Percentiles rank a stretch among this genome's conserved stretches.
Conservation (phyloP, 2,888 invertebrate species). For the Phasia obesa region DNA sequence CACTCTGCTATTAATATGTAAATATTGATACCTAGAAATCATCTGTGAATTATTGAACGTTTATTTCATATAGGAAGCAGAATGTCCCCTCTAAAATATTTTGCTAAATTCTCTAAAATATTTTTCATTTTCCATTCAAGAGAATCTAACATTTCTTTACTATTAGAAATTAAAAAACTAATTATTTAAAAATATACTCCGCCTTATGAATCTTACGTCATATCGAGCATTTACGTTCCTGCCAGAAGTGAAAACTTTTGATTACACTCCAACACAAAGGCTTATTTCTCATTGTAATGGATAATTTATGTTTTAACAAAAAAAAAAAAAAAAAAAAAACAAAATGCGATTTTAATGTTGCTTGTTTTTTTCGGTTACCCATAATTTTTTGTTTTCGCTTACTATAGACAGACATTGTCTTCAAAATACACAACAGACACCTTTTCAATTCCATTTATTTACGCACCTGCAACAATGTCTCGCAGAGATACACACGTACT, state of each 20-base stretch:
- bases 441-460: constrained; percentile 61
- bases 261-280: constrained; percentile 3
- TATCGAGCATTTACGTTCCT: background rate
- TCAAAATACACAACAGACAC: constrained; percentile 42
- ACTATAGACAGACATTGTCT: constrained; percentile 20
- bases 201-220: too few relatives aligned
- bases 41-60: too few relatives aligned
- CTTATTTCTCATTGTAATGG: constrained; percentile 16
- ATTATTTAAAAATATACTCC: too few relatives aligned
- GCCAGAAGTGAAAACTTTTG: background rate
- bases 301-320: constrained; percentile 52
- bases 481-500: constrained; percentile 37
- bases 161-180: too few relatives aligned
- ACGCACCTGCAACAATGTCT: constrained; percentile 70
- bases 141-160: too few relatives aligned
- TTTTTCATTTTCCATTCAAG: too few relatives aligned
- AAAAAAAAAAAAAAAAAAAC: constrained; percentile 3
- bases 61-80: too few relatives aligned
- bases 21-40: too few relatives aligned
- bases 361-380: constrained; percentile 17
- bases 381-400: constrained; percentile 14
- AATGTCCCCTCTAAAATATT: too few relatives aligned
- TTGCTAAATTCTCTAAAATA: too few relatives aligned
- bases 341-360: constrained; percentile 49
- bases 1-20: too few relatives aligned